Base-by-base conservation (phyloP, 2,888 invertebrate species). In the Hemaris fuciformis region DNA sequence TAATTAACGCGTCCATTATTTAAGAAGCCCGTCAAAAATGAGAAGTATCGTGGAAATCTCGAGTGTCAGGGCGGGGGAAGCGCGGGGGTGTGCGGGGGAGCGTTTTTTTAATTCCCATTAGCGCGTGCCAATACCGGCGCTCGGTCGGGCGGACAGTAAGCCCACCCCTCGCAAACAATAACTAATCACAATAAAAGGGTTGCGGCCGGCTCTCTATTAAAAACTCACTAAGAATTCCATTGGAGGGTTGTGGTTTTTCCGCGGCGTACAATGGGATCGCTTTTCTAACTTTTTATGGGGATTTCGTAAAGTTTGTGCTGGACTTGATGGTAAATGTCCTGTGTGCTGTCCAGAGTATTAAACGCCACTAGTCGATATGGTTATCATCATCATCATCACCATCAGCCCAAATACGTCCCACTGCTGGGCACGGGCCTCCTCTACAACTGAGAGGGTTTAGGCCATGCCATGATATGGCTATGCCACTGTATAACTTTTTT, bases 101-200 rank as follows among this genome's bases (percentile, higher is more conserved):
- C 73, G 64, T 80, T 85, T 87, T n/a, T 84, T 81, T 88, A 88
- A 89, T 89, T 84, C 80, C 84, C 85, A 83, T 88, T 85, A 82
- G 76, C 70, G 71, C 64, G 53, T 62, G 62, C 62, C 59, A 63
- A 63, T 62, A 60, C 63, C 13, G n/a, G 53, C 57, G 57, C 45
- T 58, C 53, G 62, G 62, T 62, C 43, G 48, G 62, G 63, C 66
- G 65, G 71, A 63, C 68, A 69, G 67, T 70, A 65, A 43, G 61
- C 46, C 76, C 45, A 45, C 45, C 84, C 82, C 77, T 71, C 68
- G 71, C 79, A 88, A 88, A 89, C 88, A 89, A 91, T 91, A 90
- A 90, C 89, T 91, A 91, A 92, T 92, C 89, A 87, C 81, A 87
- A 88, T 89, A 89, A 91, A 91, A 91, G 91, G 91, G 91, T 92